Conservation (phyloP, 37 sponge, comb jelly and placozoan species). For the Agelas oroides region DNA sequence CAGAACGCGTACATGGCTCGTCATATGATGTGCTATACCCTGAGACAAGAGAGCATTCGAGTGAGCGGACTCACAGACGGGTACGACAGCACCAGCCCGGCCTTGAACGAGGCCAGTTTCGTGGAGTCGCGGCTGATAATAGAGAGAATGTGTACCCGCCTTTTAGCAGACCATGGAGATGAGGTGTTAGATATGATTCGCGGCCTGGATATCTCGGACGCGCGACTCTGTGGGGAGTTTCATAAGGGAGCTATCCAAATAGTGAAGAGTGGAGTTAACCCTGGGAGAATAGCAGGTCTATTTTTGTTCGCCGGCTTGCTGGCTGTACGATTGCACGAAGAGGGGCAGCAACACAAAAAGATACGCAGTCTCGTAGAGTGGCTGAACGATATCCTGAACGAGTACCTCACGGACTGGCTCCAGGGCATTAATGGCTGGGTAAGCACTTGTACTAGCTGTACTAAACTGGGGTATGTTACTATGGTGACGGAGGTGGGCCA, state of each 20-base stretch:
- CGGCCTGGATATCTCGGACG: conserved; percentile 38
- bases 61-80: conserved; percentile 23
- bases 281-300: conserved; percentile 52
- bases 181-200: conserved; percentile 2
- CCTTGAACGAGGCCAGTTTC: background rate
- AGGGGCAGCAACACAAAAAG: background rate
- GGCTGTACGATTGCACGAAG: conserved; percentile 7
- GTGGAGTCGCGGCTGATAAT: background rate
- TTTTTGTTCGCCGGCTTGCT: conserved; percentile 37
- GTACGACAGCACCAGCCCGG: background rate
- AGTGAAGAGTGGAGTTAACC: conserved; percentile 17
- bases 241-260: background rate
- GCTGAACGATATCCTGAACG: conserved; percentile 34
- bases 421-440: conserved; percentile 57
- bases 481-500: too few species aligned
- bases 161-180: background rate
- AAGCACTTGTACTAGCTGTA: background rate
- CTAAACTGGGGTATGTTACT: too few species aligned
- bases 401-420: conserved; percentile 29
- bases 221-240: background rate
- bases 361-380: conserved; percentile 49
- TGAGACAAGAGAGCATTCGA: conserved; percentile 13
- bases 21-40: conserved; percentile 4
- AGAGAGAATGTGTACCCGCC: background rate
- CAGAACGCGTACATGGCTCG: background rate